Evolutionary conservation across 2,113 vertebrate species (phyloP).

Genomic region (Oxyura jamaicensis): DNA sequence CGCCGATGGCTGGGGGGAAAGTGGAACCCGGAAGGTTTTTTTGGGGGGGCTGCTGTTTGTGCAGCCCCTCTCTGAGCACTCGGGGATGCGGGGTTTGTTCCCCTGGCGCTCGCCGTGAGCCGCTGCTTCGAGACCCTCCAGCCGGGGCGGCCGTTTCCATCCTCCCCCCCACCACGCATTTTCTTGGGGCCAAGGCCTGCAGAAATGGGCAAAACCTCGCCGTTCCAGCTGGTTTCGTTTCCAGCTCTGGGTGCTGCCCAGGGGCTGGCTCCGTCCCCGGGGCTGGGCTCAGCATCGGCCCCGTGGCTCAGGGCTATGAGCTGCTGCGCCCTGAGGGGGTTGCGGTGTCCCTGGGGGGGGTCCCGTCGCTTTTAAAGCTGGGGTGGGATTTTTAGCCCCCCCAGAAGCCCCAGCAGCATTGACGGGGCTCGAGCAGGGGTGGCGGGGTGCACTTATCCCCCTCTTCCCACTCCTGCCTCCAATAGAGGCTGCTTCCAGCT

Average conservation of each 20-base stretch:
- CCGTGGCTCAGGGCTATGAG: rapidly evolving
- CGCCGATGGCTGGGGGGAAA: too few species aligned
- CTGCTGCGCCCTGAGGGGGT: not conserved
- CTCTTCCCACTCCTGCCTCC: not conserved
- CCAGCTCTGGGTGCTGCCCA: not conserved
- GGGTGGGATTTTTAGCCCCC: not conserved
- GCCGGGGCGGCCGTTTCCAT: rapidly evolving
- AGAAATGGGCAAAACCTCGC: not conserved
- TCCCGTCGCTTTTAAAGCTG: not conserved
- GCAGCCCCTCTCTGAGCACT: not conserved
- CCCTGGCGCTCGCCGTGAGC: not conserved
- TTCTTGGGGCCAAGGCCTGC: not conserved
- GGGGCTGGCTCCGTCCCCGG: too few species aligned
- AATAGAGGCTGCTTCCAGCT: conserved; percentile 43
- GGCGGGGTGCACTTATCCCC: not conserved
- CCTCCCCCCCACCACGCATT: rapidly evolving
- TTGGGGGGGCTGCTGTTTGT: not conserved
- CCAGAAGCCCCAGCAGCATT: rapidly evolving
- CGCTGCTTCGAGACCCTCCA: not conserved
- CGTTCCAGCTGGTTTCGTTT: not conserved
- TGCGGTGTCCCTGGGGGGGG: not conserved
- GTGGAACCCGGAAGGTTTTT: not conserved
- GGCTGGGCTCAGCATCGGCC: not conserved
- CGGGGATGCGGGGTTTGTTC: not conserved
- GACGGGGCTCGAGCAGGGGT: not conserved